These are phyloP conservation scores for Glyptemys insculpta DNA, from an alignment of 2,797 vertebrate genomes.

Conservation along the genomic window DNA sequence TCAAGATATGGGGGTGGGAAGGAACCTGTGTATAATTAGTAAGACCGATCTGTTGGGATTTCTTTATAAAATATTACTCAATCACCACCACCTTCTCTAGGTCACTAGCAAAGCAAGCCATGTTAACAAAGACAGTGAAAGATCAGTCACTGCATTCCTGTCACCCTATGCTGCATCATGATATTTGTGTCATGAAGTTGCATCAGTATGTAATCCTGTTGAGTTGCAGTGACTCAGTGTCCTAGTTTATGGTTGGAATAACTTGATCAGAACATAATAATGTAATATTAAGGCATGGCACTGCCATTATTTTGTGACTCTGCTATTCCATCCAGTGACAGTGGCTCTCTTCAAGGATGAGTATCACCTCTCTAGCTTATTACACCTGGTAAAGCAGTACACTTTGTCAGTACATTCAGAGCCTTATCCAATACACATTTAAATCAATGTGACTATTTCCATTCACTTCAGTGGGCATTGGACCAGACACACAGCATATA, in stretches of 20 bases:
- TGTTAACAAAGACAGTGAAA: not conserved
- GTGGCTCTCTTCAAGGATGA: not conserved
- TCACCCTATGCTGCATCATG: not conserved
- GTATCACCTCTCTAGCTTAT: not conserved
- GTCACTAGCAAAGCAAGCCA: not conserved
- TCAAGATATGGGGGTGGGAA: not conserved
- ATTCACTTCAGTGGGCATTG: not conserved
- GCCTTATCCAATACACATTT: not conserved
- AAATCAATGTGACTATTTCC: not conserved
- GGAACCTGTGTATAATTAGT: not conserved
- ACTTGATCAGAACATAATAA: not conserved
- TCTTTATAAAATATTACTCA: not conserved
- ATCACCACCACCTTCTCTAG: not conserved
- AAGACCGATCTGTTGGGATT: not conserved
- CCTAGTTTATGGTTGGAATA: not conserved
- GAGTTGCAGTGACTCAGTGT: not conserved
- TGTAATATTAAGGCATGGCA: not conserved
- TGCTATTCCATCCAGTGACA: not conserved
- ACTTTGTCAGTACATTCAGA: not conserved
- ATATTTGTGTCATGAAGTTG: not conserved
- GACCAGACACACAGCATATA: not conserved
- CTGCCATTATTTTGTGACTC: not conserved
- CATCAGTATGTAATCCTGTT: not conserved
- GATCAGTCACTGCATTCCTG: not conserved
- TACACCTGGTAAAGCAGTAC: not conserved